Base-by-base conservation (phyloP, 2,888 invertebrate genomes). In the Athalia circularis region DNA sequence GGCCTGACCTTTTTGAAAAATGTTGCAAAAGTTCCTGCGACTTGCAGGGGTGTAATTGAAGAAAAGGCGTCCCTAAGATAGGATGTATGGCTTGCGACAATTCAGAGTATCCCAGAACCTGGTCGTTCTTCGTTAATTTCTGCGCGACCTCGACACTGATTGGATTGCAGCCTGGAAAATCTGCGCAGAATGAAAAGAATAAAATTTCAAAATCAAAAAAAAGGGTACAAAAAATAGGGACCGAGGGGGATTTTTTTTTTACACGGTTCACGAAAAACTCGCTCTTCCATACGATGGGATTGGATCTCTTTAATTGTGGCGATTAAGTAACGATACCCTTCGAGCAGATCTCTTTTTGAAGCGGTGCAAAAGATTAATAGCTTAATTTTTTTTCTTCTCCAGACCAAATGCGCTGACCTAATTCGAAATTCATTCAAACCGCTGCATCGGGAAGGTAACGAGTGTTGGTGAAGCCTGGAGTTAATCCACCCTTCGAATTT, bases 71-170 rank as follows among this genome's bases (percentile, higher is more conserved):
- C 7, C 86, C 86, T 45, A 88, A 81, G 72, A 90, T 82, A 29
- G 90, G 90, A 83, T 90, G 90, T 78, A 90, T 87, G 5, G 87
- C 86, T 79, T 90, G 90, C 3, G 90, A 90, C 74, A 90, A 83
- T 81, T 90, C 89, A 57, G 79, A 83, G 76, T 89, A 89, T 29
- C 82, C 84, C 45, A 90, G 81, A 9, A 75, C 78, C 29, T 29
- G 29, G 4, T 80, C 81, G 68, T 79, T 77, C 52, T 79, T 70
- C 8, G 81, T 79, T 5, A 87, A 77, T 13, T 81, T 82, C 80
- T 88, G 89, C 29, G 87, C 89, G 29, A 82, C 84, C 65, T 87
- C 86, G 6, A 86, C 86, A 64, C 83, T 86, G 48, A 90, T 82
- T 65, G 85, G 84, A 85, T 90, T 90, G 0, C 86, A 81, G 54